phyloP scores from a whole-genome alignment of 2,797 vertebrate genomes.

The Oreochromis mossambicus region DNA sequence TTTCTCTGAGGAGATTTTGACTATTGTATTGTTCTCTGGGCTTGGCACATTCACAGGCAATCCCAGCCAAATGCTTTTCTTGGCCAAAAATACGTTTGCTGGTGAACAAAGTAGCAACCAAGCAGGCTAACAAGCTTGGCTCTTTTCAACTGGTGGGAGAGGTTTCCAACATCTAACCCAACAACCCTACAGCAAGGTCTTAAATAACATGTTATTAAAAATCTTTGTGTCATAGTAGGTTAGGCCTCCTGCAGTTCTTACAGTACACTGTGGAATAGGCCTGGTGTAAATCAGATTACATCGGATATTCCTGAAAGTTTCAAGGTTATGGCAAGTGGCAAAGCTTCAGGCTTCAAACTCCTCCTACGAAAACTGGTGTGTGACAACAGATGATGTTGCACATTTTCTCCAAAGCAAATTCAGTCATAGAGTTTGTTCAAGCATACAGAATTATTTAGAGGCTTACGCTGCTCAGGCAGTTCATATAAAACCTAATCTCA shows the following conservation, averaged over 20 bases:
- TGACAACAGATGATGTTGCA: not conserved
- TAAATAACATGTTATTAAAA: not conserved
- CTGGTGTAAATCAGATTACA: not conserved
- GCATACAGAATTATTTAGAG: not conserved
- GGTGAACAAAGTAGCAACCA: not conserved
- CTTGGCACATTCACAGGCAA: not conserved
- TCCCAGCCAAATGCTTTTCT: not conserved
- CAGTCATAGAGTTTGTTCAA: not conserved
- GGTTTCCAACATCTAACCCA: not conserved
- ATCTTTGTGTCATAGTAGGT: not conserved
- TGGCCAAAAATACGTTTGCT: rapidly evolving
- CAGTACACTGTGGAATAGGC: not conserved
- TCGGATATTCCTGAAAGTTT: not conserved
- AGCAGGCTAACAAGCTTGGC: not conserved
- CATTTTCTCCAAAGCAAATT: not conserved
- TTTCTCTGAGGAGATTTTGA: not conserved
- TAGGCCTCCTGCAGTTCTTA: not conserved
- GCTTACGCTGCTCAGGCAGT: rapidly evolving
- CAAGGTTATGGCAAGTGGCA: not conserved
- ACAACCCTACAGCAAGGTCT: not conserved
- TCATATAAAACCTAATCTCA: not conserved
- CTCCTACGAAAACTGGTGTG: not conserved
- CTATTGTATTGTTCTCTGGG: not conserved
- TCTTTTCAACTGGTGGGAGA: not conserved
- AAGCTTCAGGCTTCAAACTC: not conserved